A percentile compares a stretch with the other conserved stretches of the same genome.
Evolutionary conservation across 2,113 vertebrate genomes (phyloP).

Genomic region (Parus major): DNA sequence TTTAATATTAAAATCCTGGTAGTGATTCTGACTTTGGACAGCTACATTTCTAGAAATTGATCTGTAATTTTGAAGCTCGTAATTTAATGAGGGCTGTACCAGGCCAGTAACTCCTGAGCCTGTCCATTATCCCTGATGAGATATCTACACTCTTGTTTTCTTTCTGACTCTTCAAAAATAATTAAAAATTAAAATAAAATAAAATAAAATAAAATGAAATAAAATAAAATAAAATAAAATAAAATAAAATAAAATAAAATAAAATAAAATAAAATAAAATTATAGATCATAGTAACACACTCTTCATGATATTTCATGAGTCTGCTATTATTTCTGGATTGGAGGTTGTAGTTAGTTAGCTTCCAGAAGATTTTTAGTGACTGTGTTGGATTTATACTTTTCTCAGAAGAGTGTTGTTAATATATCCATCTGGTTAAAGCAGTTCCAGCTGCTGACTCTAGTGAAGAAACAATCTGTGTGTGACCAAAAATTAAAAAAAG

Average conservation of each 20-base stretch:
- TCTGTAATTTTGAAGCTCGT: not conserved
- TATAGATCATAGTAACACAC: not conserved
- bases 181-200: too few relatives aligned
- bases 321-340: not conserved
- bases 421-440: not conserved
- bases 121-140: not conserved
- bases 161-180: not conserved
- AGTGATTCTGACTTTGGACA: not conserved
- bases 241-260: too few relatives aligned
- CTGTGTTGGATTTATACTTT: not conserved
- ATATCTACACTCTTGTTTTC: not conserved
- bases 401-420: not conserved
- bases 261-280: not conserved
- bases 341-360: not conserved
- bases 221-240: too few relatives aligned
- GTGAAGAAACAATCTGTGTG: not conserved
- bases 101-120: not conserved
- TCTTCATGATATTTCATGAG: not conserved
- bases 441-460: not conserved
- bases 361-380: not conserved
- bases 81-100: not conserved
- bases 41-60: not conserved
- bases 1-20: not conserved
- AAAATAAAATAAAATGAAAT: too few relatives aligned
- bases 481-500: accelerated